These are phyloP conservation scores for Neoitamus cyanurus DNA, from an alignment of 2,888 invertebrate genomes.

Conservation along the genomic window DNA sequence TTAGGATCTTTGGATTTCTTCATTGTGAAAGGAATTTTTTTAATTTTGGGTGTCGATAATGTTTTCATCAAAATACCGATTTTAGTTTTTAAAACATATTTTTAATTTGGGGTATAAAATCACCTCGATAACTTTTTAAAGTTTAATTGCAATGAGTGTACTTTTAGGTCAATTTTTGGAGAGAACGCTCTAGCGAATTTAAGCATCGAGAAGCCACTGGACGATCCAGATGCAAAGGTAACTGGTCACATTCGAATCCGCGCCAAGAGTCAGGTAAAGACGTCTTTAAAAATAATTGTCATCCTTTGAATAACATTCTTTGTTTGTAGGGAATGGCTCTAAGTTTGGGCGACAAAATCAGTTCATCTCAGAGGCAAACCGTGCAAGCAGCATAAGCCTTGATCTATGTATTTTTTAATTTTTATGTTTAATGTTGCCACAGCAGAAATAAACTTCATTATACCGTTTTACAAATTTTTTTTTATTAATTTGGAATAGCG, in stretches of 20 bases:
- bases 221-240: conserved; percentile 88
- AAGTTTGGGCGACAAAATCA: conserved; percentile 98
- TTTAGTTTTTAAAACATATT: not conserved
- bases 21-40: no score
- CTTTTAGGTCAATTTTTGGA: conserved; percentile 87
- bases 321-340: conserved; percentile 92
- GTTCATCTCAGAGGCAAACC: conserved; percentile 84
- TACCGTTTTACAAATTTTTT: not conserved
- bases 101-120: no score
- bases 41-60: no score
- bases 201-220: conserved; percentile 94
- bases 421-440: not conserved
- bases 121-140: no score
- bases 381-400: conserved; percentile 62
- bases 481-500: not conserved
- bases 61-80: no score
- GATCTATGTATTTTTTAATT: not conserved
- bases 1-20: no score
- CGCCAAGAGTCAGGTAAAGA: conserved; percentile 93
- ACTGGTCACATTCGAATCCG: conserved; percentile 97
- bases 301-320: not conserved
- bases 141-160: not conserved
- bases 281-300: not conserved
- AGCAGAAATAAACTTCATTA: not conserved
- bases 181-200: conserved; percentile 99